Evolutionary conservation across 2,113 vertebrate genomes (phyloP).

Genomic region (Pitta sordida): DNA sequence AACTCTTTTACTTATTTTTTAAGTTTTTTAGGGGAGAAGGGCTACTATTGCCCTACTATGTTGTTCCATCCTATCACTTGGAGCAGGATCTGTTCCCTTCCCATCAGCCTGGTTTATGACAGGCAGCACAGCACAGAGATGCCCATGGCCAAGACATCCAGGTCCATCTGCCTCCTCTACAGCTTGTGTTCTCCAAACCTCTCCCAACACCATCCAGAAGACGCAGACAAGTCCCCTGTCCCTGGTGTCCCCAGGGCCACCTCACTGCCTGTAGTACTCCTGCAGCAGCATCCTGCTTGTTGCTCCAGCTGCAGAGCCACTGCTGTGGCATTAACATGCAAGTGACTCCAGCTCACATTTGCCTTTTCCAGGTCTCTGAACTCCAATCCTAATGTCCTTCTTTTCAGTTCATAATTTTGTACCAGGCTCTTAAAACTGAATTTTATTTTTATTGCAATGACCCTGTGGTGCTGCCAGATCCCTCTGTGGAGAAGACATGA

Average conservation of each 20-base stretch:
- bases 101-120: not conserved
- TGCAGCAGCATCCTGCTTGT: not conserved
- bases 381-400: not conserved
- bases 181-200: not conserved
- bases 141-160: accelerated
- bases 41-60: too few relatives aligned
- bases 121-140: not conserved
- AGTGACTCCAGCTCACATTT: not conserved
- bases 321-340: not conserved
- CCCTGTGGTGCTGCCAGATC: not conserved
- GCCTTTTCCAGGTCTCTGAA: not conserved
- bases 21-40: not conserved
- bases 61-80: not conserved
- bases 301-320: not conserved
- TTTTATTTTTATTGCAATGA: constrained; percentile 55
- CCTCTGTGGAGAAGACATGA: constrained; percentile 36
- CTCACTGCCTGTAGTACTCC: accelerated
- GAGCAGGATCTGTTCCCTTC: not conserved
- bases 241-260: not conserved
- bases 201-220: not conserved
- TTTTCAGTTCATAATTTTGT: constrained; percentile 13
- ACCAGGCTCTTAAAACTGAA: constrained; percentile 4
- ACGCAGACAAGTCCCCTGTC: not conserved
- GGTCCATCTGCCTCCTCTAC: not conserved
- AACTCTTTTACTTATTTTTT: not conserved